Base-by-base conservation (phyloP, 1,140 invertebrate genomes). In the Pachypeltis micranthus region DNA sequence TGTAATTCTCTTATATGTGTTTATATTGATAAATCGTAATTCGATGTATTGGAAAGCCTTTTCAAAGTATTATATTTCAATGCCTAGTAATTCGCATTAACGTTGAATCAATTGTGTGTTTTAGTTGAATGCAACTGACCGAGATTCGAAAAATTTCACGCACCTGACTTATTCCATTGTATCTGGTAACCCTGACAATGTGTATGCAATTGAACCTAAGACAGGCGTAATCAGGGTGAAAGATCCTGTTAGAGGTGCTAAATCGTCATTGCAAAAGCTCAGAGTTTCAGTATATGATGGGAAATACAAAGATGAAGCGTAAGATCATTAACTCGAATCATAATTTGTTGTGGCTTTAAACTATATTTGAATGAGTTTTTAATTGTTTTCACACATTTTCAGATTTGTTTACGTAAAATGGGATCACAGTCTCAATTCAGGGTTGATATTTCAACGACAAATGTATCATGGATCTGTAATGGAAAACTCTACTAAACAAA, bases 401-500 rank as follows among this genome's bases (percentile, higher is more conserved):
- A 71, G 70, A n/a, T 62, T 63, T 55, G 70, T 71, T 2, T 67
- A 70, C 61, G 24, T 88, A 84, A 0, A 85, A 86, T 75, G 87
- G 87, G 26, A 1, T 26, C 55, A 61, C 21, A 84, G 87, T 0
- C 83, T 86, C 66, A 84, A 84, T 67, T 29, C 26, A 29, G 57
- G 57, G 14, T 78, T 96, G 28, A 76, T 84, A 10, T 96, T 96
- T 75, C 85, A 91, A 70, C 85, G 88, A 69, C 74, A 83, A 1
- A 78, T 85, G 7, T 96, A 95, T 73, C 84, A 85, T 68, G 90
- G 86, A 21, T 81, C 81, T 0, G 83, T 93, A 0, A 71, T 84
- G 7, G 93, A 97, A 75, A 96, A 96, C 72, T 84, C 85, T 1
- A 90, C 89, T 0, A 89, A 88, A 74, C 81, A 86, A 23, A 77